Percentiles rank a stretch among this genome's conserved stretches.
phyloP scores from a whole-genome alignment of 2,888 invertebrate genomes.

The Oligia latruncula region DNA sequence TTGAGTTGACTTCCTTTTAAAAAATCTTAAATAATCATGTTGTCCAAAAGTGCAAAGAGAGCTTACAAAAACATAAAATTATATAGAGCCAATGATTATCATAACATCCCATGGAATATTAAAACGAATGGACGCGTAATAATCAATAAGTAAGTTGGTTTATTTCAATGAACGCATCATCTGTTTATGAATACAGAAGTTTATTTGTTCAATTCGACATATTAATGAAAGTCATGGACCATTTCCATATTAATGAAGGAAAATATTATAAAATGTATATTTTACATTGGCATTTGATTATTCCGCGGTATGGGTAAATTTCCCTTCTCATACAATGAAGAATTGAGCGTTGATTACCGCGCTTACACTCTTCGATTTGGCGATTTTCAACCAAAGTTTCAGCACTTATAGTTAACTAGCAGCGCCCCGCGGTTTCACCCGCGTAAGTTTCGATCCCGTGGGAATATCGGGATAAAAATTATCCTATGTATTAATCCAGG shows the following conservation, averaged over 20 bases:
- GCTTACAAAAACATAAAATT: background rate
- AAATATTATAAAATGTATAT: conserved; percentile 5
- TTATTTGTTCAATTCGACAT: conserved; percentile 20
- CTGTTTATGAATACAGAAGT: conserved; percentile 5
- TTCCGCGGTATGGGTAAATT: background rate
- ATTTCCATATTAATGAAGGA: conserved; percentile 28
- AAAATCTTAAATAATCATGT: too few species aligned
- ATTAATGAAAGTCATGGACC: conserved; percentile 24
- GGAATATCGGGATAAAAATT: too few species aligned
- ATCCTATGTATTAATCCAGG: too few species aligned
- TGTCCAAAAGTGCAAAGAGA: background rate
- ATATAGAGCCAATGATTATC: background rate
- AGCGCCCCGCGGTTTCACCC: too few species aligned
- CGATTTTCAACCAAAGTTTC: background rate
- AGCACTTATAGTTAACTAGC: background rate
- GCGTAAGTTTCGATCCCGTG: too few species aligned
- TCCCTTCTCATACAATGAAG: background rate
- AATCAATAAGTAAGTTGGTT: conserved; percentile 8
- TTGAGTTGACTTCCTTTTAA: too few species aligned
- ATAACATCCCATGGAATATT: background rate
- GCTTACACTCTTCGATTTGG: background rate
- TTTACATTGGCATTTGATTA: background rate
- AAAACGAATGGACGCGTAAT: conserved; percentile 13
- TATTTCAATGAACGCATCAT: conserved; percentile 25
- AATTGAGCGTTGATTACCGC: background rate